phyloP scores from a whole-genome alignment of 1,140 invertebrate species.

The Diachasmimorpha longicaudata region DNA sequence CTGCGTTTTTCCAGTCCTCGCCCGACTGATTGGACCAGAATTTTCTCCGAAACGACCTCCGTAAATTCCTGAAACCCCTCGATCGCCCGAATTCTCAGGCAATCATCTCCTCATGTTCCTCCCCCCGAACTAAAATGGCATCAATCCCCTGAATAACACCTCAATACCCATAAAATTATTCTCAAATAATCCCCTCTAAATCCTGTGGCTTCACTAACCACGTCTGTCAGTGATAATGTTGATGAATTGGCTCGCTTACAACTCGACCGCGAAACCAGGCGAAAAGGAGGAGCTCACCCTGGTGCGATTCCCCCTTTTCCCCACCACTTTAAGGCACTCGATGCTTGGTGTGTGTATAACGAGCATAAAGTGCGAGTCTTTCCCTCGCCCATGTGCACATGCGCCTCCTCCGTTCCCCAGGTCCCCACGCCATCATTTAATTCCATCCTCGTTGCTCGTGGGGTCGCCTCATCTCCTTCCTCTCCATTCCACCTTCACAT shows the following conservation, averaged over 20 bases:
- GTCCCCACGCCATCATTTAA: background rate
- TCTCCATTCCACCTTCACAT: background rate
- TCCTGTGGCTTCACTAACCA: constrained; percentile 45
- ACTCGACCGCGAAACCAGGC: constrained; percentile 28
- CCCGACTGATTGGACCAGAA: no score
- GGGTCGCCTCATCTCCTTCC: background rate
- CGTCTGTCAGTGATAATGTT: constrained; percentile 57
- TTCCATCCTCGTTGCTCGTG: background rate
- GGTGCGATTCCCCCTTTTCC: background rate
- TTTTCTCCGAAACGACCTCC: no score
- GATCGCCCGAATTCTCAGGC: no score
- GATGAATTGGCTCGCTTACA: constrained; percentile 53
- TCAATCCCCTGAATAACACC: background rate
- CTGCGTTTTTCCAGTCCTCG: no score
- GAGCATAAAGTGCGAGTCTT: background rate
- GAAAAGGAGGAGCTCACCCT: constrained; percentile 15
- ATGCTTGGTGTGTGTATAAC: background rate
- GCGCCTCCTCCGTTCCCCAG: background rate
- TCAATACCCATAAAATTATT: background rate
- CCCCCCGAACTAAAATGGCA: background rate
- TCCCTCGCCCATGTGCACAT: background rate
- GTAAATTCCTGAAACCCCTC: no score
- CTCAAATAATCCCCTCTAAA: constrained; percentile 15
- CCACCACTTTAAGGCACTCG: background rate
- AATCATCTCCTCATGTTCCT: no score